Conservation (phyloP, 2,113 vertebrate genomes). For the Rafetus swinhoei region DNA sequence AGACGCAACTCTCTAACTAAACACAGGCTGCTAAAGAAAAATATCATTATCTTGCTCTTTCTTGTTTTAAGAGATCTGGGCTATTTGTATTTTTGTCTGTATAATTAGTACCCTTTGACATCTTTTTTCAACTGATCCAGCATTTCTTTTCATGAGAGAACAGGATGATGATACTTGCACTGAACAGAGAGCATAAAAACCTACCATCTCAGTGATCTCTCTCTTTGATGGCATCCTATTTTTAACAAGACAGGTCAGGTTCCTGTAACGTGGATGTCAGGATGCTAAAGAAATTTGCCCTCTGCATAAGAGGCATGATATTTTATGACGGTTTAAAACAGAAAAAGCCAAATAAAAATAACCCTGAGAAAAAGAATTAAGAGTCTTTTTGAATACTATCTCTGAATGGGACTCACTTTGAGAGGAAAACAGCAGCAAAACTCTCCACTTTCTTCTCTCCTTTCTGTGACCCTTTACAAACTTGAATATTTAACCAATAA, state of each 20-base stretch:
- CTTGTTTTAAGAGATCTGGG: constrained; percentile 4
- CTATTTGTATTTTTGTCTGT: constrained; percentile 47
- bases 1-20: not conserved
- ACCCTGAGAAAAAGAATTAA: constrained; percentile 51
- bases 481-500: no score
- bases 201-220: not conserved
- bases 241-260: not conserved
- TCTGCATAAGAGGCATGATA: not conserved
- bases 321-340: constrained; percentile 37
- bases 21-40: constrained; percentile 6
- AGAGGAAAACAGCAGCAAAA: not conserved
- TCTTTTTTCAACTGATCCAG: not conserved
- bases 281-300: not conserved
- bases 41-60: constrained; percentile 7
- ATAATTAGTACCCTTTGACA: constrained; percentile 50
- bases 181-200: constrained; percentile 1
- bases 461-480: not conserved
- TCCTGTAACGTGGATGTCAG: not conserved
- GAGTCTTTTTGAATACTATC: not conserved
- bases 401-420: accelerated
- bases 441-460: no score
- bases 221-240: constrained; percentile 11
- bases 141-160: constrained; percentile 46
- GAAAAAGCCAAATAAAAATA: constrained; percentile 33
- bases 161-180: not conserved